Percentiles rank a stretch among this genome's conserved stretches.
These are phyloP conservation scores for Cryptocheilus praepositus DNA, from an alignment of 2,888 invertebrate species.

Conservation along the genomic window DNA sequence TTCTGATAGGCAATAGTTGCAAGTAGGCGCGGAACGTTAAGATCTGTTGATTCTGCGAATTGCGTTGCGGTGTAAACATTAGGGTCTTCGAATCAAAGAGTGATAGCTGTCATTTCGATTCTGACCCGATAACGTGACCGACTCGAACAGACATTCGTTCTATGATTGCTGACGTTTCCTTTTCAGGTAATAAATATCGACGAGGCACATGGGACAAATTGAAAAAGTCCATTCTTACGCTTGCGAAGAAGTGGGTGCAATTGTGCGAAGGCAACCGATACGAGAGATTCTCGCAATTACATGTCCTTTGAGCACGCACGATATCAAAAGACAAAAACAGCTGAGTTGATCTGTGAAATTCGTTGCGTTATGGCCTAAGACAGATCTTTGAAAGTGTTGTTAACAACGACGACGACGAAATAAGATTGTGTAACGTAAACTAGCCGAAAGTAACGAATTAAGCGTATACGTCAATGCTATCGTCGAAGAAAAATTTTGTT, in stretches of 20 bases:
- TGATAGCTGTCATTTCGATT: no score
- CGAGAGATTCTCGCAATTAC: no score
- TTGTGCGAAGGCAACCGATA: no score
- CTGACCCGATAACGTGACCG: background rate
- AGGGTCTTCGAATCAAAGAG: background rate
- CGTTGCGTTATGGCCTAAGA: constrained; percentile 8
- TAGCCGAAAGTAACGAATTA: no score
- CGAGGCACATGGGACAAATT: background rate
- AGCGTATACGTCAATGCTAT: no score
- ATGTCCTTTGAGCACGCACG: no score
- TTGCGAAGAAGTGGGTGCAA: no score
- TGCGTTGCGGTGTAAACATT: background rate
- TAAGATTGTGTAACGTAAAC: background rate
- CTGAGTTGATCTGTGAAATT: background rate
- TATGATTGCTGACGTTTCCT: constrained; percentile 2
- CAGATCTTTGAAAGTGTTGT: background rate
- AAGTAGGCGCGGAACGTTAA: no score
- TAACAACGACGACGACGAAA: background rate
- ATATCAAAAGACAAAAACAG: no score
- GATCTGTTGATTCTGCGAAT: background rate
- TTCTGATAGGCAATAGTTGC: no score
- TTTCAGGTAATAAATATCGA: constrained; percentile 1
- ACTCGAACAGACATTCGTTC: background rate
- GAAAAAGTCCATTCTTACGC: background rate
- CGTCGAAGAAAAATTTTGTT: background rate